Evolutionary conservation across 2,888 invertebrate genomes (phyloP).

Genomic region (Cephalotes varians): DNA sequence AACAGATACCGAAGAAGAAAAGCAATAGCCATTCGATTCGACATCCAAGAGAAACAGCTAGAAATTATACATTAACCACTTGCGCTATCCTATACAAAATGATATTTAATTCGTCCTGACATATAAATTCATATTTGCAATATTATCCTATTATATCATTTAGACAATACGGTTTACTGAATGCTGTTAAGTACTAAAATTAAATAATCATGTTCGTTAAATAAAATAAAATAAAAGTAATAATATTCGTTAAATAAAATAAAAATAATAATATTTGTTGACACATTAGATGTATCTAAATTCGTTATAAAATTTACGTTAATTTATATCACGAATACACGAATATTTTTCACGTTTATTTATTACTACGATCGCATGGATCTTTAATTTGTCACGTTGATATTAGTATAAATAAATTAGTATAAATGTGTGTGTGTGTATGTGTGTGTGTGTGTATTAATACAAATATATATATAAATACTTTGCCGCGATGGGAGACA

Average conservation of each 20-base stretch:
- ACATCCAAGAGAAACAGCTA: not conserved
- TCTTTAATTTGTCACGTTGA: not conserved
- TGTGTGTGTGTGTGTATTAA: too few relatives aligned
- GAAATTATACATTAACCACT: constrained; percentile 10
- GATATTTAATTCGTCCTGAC: not conserved
- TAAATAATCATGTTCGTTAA: too few relatives aligned
- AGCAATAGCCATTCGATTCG: constrained; percentile 21
- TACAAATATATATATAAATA: not conserved
- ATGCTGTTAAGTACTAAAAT: too few relatives aligned
- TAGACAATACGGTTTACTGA: not conserved
- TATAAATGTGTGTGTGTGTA: too few relatives aligned
- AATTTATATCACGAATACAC: too few relatives aligned
- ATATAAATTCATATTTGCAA: not conserved
- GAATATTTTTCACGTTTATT: too few relatives aligned
- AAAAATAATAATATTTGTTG: not conserved
- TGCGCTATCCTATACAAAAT: not conserved
- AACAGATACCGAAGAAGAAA: constrained; percentile 21
- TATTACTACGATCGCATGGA: not conserved
- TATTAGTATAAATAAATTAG: too few relatives aligned
- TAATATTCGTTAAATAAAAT: not conserved
- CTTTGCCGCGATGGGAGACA: constrained; percentile 46
- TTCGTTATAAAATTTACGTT: constrained; percentile 4
- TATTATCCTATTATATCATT: not conserved
- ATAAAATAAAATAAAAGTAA: too few relatives aligned
- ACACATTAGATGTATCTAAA: not conserved